Conservation (phyloP, 2,888 invertebrate genomes). For the Brenthis daphne region DNA sequence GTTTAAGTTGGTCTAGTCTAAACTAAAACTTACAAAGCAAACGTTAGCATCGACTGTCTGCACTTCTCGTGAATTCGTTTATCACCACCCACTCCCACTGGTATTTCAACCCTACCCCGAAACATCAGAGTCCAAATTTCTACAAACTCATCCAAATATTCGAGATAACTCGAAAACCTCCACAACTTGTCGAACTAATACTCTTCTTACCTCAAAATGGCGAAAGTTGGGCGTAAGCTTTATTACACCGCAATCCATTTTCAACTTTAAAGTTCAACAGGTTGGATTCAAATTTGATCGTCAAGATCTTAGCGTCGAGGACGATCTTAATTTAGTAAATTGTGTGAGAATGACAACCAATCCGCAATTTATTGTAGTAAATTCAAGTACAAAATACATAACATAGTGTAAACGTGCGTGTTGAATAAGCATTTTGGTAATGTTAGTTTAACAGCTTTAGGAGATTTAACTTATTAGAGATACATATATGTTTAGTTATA, state of each 20-base stretch:
- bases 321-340: conserved; percentile 52
- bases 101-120: conserved; percentile 21
- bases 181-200: conserved; percentile 77
- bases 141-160: conserved; percentile 42
- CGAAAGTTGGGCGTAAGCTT: conserved; percentile 60
- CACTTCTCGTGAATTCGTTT: conserved; percentile 35
- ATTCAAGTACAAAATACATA: conserved; percentile 7
- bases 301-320: conserved; percentile 44
- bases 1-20: conserved; percentile 23
- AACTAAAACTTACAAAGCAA: conserved; percentile 36
- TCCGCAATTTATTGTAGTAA: conserved; percentile 27
- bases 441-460: not conserved
- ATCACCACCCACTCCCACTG: conserved; percentile 13
- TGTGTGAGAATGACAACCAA: conserved; percentile 34
- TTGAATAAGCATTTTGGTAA: conserved; percentile 6
- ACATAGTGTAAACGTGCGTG: conserved; percentile 3
- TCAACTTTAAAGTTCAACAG: conserved; percentile 44
- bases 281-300: conserved; percentile 46
- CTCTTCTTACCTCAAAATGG: conserved; percentile 75
- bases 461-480: too few relatives aligned
- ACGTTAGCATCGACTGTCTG: conserved; percentile 29
- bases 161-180: conserved; percentile 66
- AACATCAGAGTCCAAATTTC: conserved; percentile 29
- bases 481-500: too few relatives aligned
- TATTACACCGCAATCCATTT: conserved; percentile 46